Evolutionary conservation across 2,888 invertebrate genomes (phyloP).

Genomic region (Megaustenia siamemsis): DNA sequence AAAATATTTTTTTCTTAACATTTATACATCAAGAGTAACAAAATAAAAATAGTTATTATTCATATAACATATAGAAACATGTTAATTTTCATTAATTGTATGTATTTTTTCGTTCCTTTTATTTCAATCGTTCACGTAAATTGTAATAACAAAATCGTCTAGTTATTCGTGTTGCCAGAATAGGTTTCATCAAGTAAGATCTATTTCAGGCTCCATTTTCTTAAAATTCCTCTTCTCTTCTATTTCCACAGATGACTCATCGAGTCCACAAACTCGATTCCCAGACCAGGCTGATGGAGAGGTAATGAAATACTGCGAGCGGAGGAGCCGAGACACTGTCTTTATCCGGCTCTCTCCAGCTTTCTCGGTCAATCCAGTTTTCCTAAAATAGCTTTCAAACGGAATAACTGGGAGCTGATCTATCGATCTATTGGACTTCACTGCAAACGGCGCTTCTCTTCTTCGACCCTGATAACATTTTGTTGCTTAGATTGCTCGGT

Average conservation of each 20-base stretch:
- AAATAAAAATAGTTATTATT: no score
- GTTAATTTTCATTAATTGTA: no score
- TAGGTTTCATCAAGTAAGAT: background rate
- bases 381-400: slow-evolving; percentile 4
- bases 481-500: background rate
- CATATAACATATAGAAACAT: no score
- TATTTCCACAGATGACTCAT: slow-evolving; percentile 33
- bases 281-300: slow-evolving; percentile 19
- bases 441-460: background rate
- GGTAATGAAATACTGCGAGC: slow-evolving; percentile 26
- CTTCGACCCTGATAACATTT: background rate
- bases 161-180: no score
- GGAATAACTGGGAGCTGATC: slow-evolving; percentile 22
- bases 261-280: background rate
- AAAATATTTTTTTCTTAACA: no score
- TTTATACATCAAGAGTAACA: no score
- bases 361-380: slow-evolving; percentile 1
- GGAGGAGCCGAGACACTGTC: background rate
- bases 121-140: no score
- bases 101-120: no score
- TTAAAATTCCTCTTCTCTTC: background rate
- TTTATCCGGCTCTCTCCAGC: background rate
- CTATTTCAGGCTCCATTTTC: background rate
- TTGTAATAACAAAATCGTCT: no score
- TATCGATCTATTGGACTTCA: slow-evolving; percentile 33